Evolutionary conservation across 2,888 invertebrate genomes (phyloP).

Genomic region (Agrochola macilenta): DNA sequence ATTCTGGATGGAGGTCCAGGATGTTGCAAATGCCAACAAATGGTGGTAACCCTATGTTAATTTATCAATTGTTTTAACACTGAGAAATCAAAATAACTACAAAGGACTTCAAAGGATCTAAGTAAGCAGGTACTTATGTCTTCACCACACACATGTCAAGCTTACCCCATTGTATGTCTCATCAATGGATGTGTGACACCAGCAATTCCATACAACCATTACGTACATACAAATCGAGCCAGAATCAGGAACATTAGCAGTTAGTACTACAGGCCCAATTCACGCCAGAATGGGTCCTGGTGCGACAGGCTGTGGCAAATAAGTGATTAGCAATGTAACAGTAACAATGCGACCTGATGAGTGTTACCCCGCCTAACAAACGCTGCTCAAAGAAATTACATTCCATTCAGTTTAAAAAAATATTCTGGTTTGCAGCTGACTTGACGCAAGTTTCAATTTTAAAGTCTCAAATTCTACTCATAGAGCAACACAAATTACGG

Average conservation of each 20-base stretch:
- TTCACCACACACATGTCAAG: too few relatives aligned
- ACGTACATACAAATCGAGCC: constrained; percentile 50
- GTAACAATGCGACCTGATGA: background rate
- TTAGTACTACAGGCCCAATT: constrained; percentile 10
- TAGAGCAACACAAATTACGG: constrained; percentile 2
- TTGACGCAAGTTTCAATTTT: background rate
- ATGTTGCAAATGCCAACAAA: background rate
- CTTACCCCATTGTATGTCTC: background rate
- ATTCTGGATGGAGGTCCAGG: too few relatives aligned
- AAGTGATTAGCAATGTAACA: constrained; percentile 38
- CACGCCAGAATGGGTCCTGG: constrained; percentile 19
- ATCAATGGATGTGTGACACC: background rate
- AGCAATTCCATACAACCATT: constrained; percentile 34
- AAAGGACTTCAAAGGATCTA: too few relatives aligned
- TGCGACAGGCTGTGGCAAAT: constrained; percentile 12
- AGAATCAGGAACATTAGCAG: constrained; percentile 38
- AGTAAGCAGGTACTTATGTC: too few relatives aligned
- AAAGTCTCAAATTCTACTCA: background rate
- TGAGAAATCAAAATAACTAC: too few relatives aligned
- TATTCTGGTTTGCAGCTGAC: background rate
- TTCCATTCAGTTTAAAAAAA: background rate
- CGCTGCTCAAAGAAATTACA: background rate
- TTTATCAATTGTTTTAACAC: background rate
- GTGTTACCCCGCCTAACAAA: background rate
- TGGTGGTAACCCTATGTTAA: background rate